Conservation (phyloP, 1,140 invertebrate species). For the Monomorium pharaonis region DNA sequence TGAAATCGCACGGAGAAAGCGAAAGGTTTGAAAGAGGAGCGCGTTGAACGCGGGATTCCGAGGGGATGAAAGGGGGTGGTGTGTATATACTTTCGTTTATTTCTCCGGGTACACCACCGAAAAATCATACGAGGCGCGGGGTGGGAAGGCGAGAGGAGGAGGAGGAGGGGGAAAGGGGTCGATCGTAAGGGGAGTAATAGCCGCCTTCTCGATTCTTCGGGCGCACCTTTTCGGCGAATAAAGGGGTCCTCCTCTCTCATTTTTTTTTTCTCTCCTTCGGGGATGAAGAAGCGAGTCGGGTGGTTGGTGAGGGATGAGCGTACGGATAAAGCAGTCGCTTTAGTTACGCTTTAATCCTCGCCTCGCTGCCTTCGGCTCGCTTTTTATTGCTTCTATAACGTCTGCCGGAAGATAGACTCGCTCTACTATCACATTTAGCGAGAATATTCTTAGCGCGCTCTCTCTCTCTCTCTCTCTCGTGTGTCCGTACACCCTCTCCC, state of each 20-base stretch:
- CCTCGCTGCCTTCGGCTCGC: constrained; percentile 40
- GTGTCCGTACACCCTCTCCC: neutral
- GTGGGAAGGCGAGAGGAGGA: no score
- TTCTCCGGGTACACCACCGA: constrained; percentile 24
- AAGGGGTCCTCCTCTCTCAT: neutral
- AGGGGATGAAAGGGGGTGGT: neutral
- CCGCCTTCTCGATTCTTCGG: constrained; percentile 20
- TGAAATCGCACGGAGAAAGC: constrained; percentile 66
- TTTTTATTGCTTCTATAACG: constrained; percentile 49
- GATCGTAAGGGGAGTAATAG: neutral
- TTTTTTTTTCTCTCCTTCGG: neutral
- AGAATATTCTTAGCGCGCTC: constrained; percentile 53
- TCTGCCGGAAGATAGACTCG: constrained; percentile 28
- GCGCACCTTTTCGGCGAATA: constrained; percentile 29
- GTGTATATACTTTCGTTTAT: constrained; percentile 36
- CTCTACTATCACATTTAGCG: constrained; percentile 56
- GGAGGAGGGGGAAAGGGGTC: neutral
- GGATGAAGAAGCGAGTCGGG: neutral
- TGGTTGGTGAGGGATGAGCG: neutral
- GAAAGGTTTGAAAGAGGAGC: no score
- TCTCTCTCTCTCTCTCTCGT: constrained; percentile 43
- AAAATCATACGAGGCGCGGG: neutral
- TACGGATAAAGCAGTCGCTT: constrained; percentile 21
- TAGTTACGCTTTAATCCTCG: constrained; percentile 36
- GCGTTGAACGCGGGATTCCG: neutral